These are phyloP conservation scores for Macaca mulatta DNA, from an alignment of 2,113 vertebrate genomes.

Conservation along the genomic window DNA sequence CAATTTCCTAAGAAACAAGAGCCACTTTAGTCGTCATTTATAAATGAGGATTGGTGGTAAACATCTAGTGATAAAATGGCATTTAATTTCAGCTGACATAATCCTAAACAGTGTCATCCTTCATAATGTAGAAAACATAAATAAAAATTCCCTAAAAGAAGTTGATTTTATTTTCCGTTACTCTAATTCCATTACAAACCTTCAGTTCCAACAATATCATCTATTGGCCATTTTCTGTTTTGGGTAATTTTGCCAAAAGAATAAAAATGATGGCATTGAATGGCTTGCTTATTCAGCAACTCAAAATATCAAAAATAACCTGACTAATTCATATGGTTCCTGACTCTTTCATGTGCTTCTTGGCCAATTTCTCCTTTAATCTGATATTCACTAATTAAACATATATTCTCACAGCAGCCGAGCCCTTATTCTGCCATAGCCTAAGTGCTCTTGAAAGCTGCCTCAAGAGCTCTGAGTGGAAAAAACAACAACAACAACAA, in stretches of 20 bases:
- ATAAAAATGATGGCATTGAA: not conserved
- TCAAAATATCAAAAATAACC: not conserved
- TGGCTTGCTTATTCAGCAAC: not conserved
- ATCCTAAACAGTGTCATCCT: not conserved
- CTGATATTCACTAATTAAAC: not conserved
- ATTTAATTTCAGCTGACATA: not conserved
- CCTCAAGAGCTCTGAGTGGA: not conserved
- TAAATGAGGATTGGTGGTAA: not conserved
- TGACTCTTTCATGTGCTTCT: not conserved
- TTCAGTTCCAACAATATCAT: not conserved
- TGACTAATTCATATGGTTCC: not conserved
- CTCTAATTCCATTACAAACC: not conserved
- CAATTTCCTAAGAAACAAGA: conserved; percentile 14
- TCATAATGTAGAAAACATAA: not conserved
- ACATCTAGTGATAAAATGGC: not conserved
- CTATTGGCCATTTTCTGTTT: not conserved
- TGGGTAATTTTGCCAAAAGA: not conserved
- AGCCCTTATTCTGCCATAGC: not conserved
- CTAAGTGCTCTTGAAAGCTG: not conserved
- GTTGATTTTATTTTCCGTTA: not conserved
- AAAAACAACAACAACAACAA: not conserved
- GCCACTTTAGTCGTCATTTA: not conserved
- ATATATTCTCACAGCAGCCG: not conserved
- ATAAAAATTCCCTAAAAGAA: not conserved
- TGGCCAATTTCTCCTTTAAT: not conserved